Conservation (phyloP, 1,140 invertebrate genomes). For the Polypedilum vanderplanki region DNA sequence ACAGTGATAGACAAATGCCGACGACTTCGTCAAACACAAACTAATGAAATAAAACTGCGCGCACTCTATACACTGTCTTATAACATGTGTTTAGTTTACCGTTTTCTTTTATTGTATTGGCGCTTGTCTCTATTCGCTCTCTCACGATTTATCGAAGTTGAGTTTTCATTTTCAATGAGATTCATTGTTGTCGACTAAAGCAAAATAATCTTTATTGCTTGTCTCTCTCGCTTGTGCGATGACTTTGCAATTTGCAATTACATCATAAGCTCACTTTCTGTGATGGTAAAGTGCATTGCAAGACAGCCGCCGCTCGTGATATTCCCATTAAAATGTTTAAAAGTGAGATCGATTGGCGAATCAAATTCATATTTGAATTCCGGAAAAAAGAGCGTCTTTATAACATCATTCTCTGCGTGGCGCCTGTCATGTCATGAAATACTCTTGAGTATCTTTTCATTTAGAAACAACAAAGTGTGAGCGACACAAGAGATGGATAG, state of each 20-base stretch:
- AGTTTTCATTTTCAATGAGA: constrained; percentile 19
- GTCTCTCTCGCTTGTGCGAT: neutral
- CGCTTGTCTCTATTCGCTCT: neutral
- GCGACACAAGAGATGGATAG: too few relatives aligned
- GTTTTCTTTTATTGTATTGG: neutral
- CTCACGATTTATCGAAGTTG: neutral
- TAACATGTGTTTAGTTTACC: constrained; percentile 22
- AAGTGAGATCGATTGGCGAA: too few relatives aligned
- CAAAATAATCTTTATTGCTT: neutral
- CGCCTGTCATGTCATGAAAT: neutral
- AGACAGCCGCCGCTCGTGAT: too few relatives aligned
- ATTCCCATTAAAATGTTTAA: too few relatives aligned
- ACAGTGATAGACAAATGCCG: neutral
- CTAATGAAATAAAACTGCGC: neutral
- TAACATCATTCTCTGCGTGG: neutral
- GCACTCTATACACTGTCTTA: neutral
- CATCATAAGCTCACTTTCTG: constrained; percentile 10
- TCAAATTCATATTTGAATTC: too few relatives aligned
- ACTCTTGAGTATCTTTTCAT: neutral
- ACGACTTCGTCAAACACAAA: neutral
- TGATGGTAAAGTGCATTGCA: too few relatives aligned
- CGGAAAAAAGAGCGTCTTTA: too few relatives aligned
- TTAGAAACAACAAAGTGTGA: too few relatives aligned
- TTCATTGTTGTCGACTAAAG: neutral
- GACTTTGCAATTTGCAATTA: constrained; percentile 9